Evolutionary conservation across 23 tunicate genomes (phyloP).

Genomic region (Ciona savignyi): DNA sequence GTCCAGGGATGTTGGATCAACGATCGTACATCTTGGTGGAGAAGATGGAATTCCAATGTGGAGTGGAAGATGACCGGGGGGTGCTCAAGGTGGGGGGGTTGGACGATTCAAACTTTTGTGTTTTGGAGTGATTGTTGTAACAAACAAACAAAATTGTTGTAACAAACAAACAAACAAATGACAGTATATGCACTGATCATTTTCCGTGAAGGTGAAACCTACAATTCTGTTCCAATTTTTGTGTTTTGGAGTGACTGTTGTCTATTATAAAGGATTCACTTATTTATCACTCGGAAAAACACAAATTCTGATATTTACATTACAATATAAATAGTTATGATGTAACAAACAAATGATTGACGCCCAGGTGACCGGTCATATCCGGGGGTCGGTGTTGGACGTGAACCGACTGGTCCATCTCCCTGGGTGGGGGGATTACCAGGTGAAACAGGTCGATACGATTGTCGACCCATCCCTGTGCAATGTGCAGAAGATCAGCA

Average conservation of each 20-base stretch:
- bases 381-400: slow-evolving; percentile 53
- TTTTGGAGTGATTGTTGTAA: background rate
- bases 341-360: too few species aligned
- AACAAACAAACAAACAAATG: background rate
- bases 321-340: too few species aligned
- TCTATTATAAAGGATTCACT: too few species aligned
- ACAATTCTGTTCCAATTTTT: too few species aligned
- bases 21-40: slow-evolving; percentile 74
- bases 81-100: slow-evolving; percentile 6
- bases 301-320: too few species aligned
- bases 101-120: background rate
- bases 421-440: slow-evolving; percentile 93
- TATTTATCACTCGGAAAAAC: too few species aligned
- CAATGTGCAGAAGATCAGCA: slow-evolving; percentile 3
- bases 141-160: background rate
- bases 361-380: slow-evolving; percentile 72
- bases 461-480: slow-evolving; percentile 52
- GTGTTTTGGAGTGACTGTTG: too few species aligned
- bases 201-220: too few species aligned
- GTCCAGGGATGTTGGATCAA: slow-evolving; percentile 40
- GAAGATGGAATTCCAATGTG: slow-evolving; percentile 22
- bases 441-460: slow-evolving; percentile 43
- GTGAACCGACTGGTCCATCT: slow-evolving; percentile 79
- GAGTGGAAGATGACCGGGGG: slow-evolving; percentile 18
- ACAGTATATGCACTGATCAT: too few species aligned